Evolutionary conservation across 2,113 vertebrate genomes (phyloP).

Genomic region (Casuarius casuarius): DNA sequence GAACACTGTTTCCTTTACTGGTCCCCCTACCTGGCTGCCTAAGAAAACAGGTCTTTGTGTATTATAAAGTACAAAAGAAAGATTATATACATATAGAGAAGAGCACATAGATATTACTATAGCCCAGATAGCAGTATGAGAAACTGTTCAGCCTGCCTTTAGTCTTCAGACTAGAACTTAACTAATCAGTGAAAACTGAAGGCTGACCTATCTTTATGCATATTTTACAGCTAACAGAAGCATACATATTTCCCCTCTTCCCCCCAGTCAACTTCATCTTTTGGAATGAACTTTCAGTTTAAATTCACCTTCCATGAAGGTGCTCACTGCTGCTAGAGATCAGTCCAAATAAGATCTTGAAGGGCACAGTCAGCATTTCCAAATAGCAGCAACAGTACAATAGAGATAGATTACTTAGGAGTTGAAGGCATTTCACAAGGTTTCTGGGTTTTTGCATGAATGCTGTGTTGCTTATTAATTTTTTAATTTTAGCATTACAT

Average conservation of each 20-base stretch:
- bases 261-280: not conserved
- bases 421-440: slow-evolving; percentile 28
- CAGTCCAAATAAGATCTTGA: not conserved
- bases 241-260: not conserved
- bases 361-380: not conserved
- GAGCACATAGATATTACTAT: not conserved
- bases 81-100: slow-evolving; percentile 6
- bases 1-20: not conserved
- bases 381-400: slow-evolving; percentile 12
- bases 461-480: not conserved
- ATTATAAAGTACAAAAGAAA: slow-evolving; percentile 16
- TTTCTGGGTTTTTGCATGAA: slow-evolving; percentile 61
- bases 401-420: not conserved
- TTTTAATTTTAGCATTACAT: not conserved
- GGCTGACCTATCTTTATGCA: not conserved
- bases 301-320: not conserved
- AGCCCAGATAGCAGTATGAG: not conserved
- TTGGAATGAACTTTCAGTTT: not conserved
- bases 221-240: slow-evolving; percentile 34
- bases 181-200: not conserved
- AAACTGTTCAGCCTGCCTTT: not conserved
- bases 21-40: not conserved
- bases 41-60: not conserved
- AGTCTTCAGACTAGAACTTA: not conserved
- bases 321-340: not conserved